Conservation (phyloP, 2,888 invertebrate genomes). For the Dyspetes luteomarginatus region DNA sequence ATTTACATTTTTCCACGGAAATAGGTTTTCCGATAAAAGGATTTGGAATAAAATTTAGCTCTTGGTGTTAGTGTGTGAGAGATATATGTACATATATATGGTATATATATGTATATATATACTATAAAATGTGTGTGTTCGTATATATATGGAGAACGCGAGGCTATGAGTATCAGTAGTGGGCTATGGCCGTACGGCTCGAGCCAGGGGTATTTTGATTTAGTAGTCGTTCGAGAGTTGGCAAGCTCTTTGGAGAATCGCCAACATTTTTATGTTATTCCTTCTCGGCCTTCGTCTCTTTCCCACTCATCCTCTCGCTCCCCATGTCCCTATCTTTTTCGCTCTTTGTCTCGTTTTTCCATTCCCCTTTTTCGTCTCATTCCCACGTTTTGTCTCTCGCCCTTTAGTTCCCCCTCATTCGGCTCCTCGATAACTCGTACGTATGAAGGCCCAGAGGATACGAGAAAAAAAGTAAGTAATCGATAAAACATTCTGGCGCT, state of each 20-base stretch:
- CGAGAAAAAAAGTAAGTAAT: slow-evolving; percentile 12
- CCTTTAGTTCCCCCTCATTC: slow-evolving; percentile 8
- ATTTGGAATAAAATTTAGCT: slow-evolving; percentile 80
- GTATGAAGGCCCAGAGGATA: slow-evolving; percentile 33
- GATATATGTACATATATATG: background rate
- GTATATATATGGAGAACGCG: background rate
- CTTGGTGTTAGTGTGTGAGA: slow-evolving; percentile 64
- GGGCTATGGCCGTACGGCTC: slow-evolving; percentile 46
- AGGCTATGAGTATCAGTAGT: slow-evolving; percentile 34
- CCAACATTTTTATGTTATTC: slow-evolving; percentile 81
- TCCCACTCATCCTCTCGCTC: slow-evolving; percentile 29
- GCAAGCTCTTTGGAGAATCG: slow-evolving; percentile 80
- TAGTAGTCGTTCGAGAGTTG: slow-evolving; percentile 82
- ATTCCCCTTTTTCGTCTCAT: slow-evolving; percentile 45
- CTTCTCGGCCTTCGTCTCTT: slow-evolving; percentile 65
- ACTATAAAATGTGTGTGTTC: background rate
- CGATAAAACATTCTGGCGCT: slow-evolving; percentile 20
- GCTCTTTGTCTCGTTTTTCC: slow-evolving; percentile 34
- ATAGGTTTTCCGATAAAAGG: slow-evolving; percentile 81
- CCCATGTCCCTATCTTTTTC: slow-evolving; percentile 12
- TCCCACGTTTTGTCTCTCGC: slow-evolving; percentile 53
- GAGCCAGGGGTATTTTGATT: slow-evolving; percentile 79
- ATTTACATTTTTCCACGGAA: slow-evolving; percentile 79
- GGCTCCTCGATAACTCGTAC: slow-evolving; percentile 38
- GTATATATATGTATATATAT: background rate